phyloP scores from a whole-genome alignment of 2,113 vertebrate genomes.

The Neofelis nebulosa region DNA sequence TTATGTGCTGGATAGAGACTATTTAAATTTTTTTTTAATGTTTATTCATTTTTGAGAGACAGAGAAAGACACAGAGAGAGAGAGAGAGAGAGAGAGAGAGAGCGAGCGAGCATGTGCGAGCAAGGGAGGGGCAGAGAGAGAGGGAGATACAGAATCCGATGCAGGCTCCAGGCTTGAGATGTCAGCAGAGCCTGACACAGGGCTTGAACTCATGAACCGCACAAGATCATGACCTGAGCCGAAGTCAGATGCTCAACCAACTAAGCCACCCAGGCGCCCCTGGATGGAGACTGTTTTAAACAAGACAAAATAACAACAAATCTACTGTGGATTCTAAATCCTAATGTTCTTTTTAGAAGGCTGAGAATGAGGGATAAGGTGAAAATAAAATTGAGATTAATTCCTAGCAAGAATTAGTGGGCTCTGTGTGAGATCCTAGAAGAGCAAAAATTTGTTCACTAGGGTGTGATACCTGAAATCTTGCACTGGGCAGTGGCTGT shows the following conservation, averaged over 20 bases:
- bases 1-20: not conserved
- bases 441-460: not conserved
- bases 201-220: too few relatives aligned
- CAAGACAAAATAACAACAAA: not conserved
- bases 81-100: too few relatives aligned
- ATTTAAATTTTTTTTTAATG: not conserved
- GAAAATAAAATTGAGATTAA: constrained; percentile 43
- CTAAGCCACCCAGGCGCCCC: too few relatives aligned
- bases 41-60: too few relatives aligned
- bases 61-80: too few relatives aligned
- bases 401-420: not conserved
- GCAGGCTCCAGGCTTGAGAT: too few relatives aligned
- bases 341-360: constrained; percentile 1
- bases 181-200: too few relatives aligned
- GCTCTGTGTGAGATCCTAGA: not conserved
- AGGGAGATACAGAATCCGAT: too few relatives aligned
- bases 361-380: not conserved
- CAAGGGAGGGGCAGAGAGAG: too few relatives aligned
- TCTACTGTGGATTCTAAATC: not conserved
- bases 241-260: too few relatives aligned
- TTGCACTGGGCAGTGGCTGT: not conserved
- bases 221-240: too few relatives aligned
- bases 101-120: too few relatives aligned
- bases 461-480: not conserved
- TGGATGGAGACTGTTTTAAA: not conserved